phyloP scores from a whole-genome alignment of 1,140 invertebrate genomes.

The Micrasema longulum region DNA sequence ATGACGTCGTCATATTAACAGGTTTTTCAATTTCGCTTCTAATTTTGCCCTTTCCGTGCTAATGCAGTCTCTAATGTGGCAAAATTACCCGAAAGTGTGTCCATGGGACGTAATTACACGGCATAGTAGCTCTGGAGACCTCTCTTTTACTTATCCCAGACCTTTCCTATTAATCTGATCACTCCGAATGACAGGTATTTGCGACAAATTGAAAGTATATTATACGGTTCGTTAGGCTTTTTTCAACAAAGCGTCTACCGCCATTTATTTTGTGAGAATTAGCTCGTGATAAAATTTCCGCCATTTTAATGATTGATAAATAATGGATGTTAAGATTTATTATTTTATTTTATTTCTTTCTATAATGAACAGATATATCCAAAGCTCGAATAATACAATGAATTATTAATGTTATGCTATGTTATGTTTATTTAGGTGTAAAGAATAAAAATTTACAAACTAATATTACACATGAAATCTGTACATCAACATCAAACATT shows the following conservation, averaged over 20 bases:
- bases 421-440: too few relatives aligned
- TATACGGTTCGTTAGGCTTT: conserved; percentile 11
- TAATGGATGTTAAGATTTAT: too few relatives aligned
- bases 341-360: too few relatives aligned
- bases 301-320: too few relatives aligned
- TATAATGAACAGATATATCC: too few relatives aligned
- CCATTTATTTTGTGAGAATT: background rate
- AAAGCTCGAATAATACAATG: too few relatives aligned
- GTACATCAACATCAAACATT: too few relatives aligned
- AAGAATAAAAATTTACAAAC: too few relatives aligned
- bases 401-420: too few relatives aligned
- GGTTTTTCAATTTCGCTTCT: conserved; percentile 18
- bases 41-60: too few relatives aligned
- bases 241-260: conserved; percentile 9
- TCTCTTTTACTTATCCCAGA: background rate
- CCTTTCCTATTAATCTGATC: conserved; percentile 20
- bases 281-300: too few relatives aligned
- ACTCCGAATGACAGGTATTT: conserved; percentile 6
- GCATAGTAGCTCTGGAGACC: background rate
- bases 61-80: conserved; percentile 17
- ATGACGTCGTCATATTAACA: conserved; percentile 21
- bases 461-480: too few relatives aligned
- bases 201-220: conserved; percentile 18
- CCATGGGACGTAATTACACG: background rate
- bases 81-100: conserved; percentile 27